These are phyloP conservation scores for Penaeus japonicus DNA, from an alignment of 1,140 invertebrate species.

Conservation along the genomic window DNA sequence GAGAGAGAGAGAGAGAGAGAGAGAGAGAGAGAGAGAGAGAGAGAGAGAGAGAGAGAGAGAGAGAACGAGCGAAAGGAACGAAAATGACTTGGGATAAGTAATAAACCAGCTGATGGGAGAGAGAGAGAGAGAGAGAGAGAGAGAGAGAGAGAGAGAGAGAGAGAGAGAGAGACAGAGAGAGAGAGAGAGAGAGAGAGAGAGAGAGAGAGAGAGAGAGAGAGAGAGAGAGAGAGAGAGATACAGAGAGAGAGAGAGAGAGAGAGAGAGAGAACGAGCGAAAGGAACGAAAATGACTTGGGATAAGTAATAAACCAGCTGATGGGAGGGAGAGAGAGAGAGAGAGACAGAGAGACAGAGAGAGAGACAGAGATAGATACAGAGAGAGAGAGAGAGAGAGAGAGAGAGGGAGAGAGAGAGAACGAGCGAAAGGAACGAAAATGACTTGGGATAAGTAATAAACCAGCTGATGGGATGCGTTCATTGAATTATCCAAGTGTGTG, in stretches of 20 bases:
- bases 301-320: background rate
- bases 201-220: background rate
- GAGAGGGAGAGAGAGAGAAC: background rate
- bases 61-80: background rate
- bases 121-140: background rate
- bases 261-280: background rate
- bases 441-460: background rate
- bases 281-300: background rate
- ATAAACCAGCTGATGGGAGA: background rate
- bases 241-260: background rate
- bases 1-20: background rate
- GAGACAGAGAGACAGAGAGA: background rate
- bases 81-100: background rate
- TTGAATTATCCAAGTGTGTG: too few relatives aligned
- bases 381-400: background rate
- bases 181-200: background rate
- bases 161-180: background rate
- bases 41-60: background rate
- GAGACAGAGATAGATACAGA: background rate
- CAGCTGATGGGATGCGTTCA: too few relatives aligned
- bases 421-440: background rate
- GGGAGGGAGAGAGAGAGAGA: background rate
- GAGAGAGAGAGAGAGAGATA: background rate
- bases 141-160: background rate
- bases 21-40: background rate